Evolutionary conservation across 1,140 invertebrate species (phyloP), one percentile per base, ranked within the genome.

Genomic region (Wiebesia pumilae): DNA sequence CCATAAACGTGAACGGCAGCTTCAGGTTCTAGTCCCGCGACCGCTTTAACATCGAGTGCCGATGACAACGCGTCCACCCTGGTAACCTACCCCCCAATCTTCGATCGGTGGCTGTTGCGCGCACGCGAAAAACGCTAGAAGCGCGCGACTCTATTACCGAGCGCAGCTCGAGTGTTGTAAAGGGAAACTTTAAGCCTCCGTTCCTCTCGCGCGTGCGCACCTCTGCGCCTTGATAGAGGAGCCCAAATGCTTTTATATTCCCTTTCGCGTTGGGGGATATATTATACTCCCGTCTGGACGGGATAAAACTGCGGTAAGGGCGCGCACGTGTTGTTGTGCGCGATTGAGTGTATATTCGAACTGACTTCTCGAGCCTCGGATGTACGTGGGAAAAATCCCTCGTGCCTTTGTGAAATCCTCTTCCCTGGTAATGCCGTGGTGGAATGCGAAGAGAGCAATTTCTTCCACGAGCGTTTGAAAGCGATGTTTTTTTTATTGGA

Each of bases 221-320:
- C 35, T 40, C 35, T 21, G 78, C 51, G 7, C 0, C 38, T 16
- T 43, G n/a, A 77, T 19, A 21, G 16, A 54, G 40, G 27, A 78
- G 47, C 47, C 21, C 33, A 62, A 19, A 86, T 65, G 85, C 79
- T 86, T 86, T 86, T 86, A 82, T 75, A 77, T 86, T 86, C 80
- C n/a, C 69, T 82, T 77, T 86, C 47, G 69, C 62, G 65, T 80
- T 71, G 71, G 51, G 78, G 67, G 47, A 71, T 83, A 83, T 33
- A 33, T 24, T 35, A 75, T 81, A 81, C 24, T 38, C 54, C 47
- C 54, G 77, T 78, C 43, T 54, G 30, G 40, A 30, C 16, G n/a
- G 67, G 67, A 69, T 69, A 69, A 69, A 69, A 69, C 12, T 12
- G 33, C 67, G n/a, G 12, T 19, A 33, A 69, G 30, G 14, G 30